These are phyloP conservation scores for Macroramphosus scolopax DNA, from an alignment of 2,797 vertebrate genomes.

Conservation along the genomic window DNA sequence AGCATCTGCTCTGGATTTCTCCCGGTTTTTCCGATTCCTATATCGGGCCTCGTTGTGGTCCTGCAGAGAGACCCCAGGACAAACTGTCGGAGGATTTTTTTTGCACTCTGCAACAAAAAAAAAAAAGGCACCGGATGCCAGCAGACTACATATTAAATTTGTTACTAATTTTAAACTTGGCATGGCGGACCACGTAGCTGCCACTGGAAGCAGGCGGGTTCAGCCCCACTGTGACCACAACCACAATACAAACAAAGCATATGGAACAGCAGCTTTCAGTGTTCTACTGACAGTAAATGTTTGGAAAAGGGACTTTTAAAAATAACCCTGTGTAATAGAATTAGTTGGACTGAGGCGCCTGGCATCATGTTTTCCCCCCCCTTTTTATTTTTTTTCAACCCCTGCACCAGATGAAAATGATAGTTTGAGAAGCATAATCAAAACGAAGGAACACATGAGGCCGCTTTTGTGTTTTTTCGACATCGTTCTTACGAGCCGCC, in stretches of 20 bases:
- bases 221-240: constrained; percentile 81
- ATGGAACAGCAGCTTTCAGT: constrained; percentile 80
- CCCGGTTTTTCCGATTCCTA: constrained; percentile 73
- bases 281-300: constrained; percentile 79
- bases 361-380: constrained; percentile 47
- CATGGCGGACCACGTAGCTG: constrained; percentile 79
- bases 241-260: constrained; percentile 87
- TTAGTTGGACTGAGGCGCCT: constrained; percentile 68
- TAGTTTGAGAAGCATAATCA: constrained; percentile 47
- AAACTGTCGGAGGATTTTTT: constrained; percentile 85
- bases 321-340: constrained; percentile 78
- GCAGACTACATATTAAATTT: constrained; percentile 87
- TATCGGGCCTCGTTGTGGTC: constrained; percentile 84
- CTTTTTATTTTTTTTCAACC: constrained; percentile 27
- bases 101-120: constrained; percentile 84
- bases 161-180: constrained; percentile 94
- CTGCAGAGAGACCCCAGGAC: constrained; percentile 79
- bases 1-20: constrained; percentile 79
- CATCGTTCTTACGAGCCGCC: constrained; percentile 21
- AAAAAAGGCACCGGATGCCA: constrained; percentile 82
- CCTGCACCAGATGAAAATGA: constrained; percentile 50
- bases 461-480: constrained; percentile 37
- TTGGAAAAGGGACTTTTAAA: constrained; percentile 78
- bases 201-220: constrained; percentile 79
- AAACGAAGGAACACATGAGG: constrained; percentile 33